Base-by-base conservation (phyloP, 2,888 invertebrate genomes). In the Hemaris fuciformis region DNA sequence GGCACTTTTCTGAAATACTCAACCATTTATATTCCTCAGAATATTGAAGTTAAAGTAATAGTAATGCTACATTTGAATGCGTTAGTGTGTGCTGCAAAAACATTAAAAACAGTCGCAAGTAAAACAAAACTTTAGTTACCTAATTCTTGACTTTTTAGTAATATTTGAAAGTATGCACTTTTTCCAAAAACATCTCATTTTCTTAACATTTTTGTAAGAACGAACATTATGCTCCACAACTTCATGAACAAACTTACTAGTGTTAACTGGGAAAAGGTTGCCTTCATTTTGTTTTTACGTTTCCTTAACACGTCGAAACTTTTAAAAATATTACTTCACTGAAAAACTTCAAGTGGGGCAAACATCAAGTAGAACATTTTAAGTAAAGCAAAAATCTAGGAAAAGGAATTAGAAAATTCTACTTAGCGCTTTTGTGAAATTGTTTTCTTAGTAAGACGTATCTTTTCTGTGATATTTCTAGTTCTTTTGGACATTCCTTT, bases 231-330 rank as follows among this genome's bases (percentile, higher is more conserved):
- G 3, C 27, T 53, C 15, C 7, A 53, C 48, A 18, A 48, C 27
- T 48, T 53, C 18, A 5, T 20, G 53, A 18, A 53, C 18, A 18
- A 31, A 31, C 53, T 53, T 60, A 58, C 42, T 53, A 62, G 62
- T 58, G 48, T 15, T 18, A 42, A 59, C 57, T 64, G 34, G 38
- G 59, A 62, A 18, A 31, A 31, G 3, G 53, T 31, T 18, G 20
- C 53, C 10, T 31, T 53, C 22, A 34, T 62, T 57, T 57, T 48
- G 42, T 46, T 45, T 45, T 45, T 22, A 22, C 34, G 15, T 38
- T 46, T 53, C 31, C 4, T 53, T 31, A 43, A 58, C 58, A 42
- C 27, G 58, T 25, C 43, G 58, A 27, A 59, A 59, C 58, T 59
- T 43, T 43, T 25, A 59, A 43, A 43, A 59, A 27, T 53, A 53